Percentiles rank a stretch among this genome's conserved stretches.
Conservation (phyloP, 2,797 vertebrate genomes). For the Microtus agrestis region DNA sequence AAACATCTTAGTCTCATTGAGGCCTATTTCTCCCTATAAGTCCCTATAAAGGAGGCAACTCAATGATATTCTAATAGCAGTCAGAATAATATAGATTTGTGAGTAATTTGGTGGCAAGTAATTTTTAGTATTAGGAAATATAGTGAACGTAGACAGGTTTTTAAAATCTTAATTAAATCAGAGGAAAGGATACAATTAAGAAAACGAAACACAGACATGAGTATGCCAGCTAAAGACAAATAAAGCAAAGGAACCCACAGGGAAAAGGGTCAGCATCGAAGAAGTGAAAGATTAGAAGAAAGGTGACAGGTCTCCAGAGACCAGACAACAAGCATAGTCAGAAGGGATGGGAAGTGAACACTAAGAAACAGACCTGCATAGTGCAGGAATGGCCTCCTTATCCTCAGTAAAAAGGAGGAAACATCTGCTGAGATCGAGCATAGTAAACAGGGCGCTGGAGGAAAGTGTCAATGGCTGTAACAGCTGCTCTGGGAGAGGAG, state of each 20-base stretch:
- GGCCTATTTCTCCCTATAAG: not conserved
- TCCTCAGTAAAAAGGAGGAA: conserved; percentile 7
- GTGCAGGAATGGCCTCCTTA: not conserved
- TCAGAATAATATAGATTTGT: not conserved
- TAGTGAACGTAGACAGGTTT: not conserved
- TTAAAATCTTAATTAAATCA: not conserved
- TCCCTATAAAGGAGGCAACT: not conserved
- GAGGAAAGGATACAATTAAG: not conserved
- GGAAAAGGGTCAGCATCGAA: not conserved
- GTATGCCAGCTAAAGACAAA: conserved; percentile 3
- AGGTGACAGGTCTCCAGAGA: not conserved
- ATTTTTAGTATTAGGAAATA: not conserved
- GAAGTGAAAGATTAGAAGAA: not conserved
- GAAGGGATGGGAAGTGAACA: not conserved
- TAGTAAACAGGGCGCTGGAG: not conserved
- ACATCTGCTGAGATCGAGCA: not conserved
- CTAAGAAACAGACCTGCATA: not conserved
- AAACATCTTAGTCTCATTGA: not conserved
- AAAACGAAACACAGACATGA: not conserved
- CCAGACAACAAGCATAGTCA: not conserved
- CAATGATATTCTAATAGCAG: not conserved
- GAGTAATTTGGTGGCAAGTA: conserved; percentile 6
- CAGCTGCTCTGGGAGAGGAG: not conserved
- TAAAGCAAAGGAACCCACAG: not conserved
- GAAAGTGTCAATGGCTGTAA: not conserved